These are phyloP conservation scores for Chalcosyrphus nemorum DNA, from an alignment of 2,888 invertebrate genomes.

Conservation along the genomic window DNA sequence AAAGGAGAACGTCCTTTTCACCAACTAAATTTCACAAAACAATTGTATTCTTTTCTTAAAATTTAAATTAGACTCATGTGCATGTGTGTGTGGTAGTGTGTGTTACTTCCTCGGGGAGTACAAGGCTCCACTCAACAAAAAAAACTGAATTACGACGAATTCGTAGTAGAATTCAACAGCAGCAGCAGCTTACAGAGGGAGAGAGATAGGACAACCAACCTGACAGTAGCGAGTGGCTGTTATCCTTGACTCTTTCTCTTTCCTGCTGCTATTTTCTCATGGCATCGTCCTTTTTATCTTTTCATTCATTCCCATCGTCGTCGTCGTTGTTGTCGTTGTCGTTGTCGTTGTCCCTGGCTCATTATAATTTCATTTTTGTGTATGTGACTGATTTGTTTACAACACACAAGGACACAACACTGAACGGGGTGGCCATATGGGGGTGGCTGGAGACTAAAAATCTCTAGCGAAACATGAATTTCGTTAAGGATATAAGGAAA, in stretches of 20 bases:
- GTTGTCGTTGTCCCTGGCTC: slow-evolving; percentile 11
- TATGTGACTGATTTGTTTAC: slow-evolving; percentile 46
- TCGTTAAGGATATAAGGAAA: slow-evolving; percentile 45
- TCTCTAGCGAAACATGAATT: slow-evolving; percentile 41
- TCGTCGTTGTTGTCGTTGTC: no score
- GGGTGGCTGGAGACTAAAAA: slow-evolving; percentile 3
- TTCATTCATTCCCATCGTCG: slow-evolving; percentile 42
- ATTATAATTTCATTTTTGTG: slow-evolving; percentile 59
- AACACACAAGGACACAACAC: slow-evolving; percentile 27
- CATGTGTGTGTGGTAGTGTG: not conserved
- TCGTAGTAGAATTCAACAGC: slow-evolving; percentile 34
- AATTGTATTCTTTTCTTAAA: slow-evolving; percentile 40
- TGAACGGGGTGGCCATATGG: not conserved
- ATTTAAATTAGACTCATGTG: slow-evolving; percentile 57
- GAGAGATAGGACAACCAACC: slow-evolving; percentile 23
- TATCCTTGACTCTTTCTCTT: slow-evolving; percentile 46
- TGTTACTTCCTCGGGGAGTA: slow-evolving; percentile 31
- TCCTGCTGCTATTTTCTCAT: not conserved
- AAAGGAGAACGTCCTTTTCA: not conserved
- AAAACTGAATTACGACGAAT: slow-evolving; percentile 50
- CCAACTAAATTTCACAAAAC: slow-evolving; percentile 4
- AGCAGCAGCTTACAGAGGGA: not conserved
- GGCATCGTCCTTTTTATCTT: slow-evolving; percentile 60
- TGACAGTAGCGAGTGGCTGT: slow-evolving; percentile 33
- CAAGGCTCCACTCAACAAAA: not conserved